Percentiles rank a stretch among this genome's conserved stretches.
Evolutionary conservation across 1,140 invertebrate genomes (phyloP).

Genomic region (Solenopsis invicta): DNA sequence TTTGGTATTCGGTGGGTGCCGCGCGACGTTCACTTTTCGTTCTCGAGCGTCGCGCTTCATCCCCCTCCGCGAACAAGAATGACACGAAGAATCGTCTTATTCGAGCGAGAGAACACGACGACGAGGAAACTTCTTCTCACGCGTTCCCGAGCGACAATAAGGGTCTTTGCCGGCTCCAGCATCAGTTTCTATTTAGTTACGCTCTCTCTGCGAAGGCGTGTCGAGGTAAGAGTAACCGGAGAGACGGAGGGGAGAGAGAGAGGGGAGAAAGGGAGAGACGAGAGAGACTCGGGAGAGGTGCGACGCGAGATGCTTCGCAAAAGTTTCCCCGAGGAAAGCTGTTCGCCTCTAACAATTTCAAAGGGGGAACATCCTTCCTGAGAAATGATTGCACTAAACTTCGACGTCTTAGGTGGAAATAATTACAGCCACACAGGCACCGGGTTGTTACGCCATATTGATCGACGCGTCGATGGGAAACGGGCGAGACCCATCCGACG

Average conservation of each 20-base stretch:
- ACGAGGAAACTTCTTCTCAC: slow-evolving; percentile 78
- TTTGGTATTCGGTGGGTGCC: slow-evolving; percentile 81
- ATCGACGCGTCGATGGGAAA: slow-evolving; percentile 53
- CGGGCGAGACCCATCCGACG: slow-evolving; percentile 18
- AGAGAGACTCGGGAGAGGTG: slow-evolving; percentile 15
- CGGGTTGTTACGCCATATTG: slow-evolving; percentile 64
- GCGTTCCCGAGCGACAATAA: slow-evolving; percentile 80
- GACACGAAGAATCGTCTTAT: slow-evolving; percentile 85
- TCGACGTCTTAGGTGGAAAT: slow-evolving; percentile 76
- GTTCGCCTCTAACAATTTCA: slow-evolving; percentile 76
- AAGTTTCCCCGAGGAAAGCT: slow-evolving; percentile 74
- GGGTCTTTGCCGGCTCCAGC: slow-evolving; percentile 76
- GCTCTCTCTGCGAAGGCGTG: slow-evolving; percentile 73
- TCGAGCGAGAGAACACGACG: slow-evolving; percentile 77
- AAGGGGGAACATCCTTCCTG: slow-evolving; percentile 76
- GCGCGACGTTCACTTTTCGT: slow-evolving; percentile 81
- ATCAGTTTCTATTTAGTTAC: slow-evolving; percentile 83
- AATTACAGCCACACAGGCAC: slow-evolving; percentile 74
- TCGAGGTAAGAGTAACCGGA: slow-evolving; percentile 78
- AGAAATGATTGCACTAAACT: slow-evolving; percentile 77
- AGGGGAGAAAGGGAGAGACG: neutral
- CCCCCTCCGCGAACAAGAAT: slow-evolving; percentile 69
- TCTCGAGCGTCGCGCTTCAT: slow-evolving; percentile 40
- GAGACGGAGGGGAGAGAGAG: slow-evolving; percentile 6
- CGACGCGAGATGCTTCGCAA: slow-evolving; percentile 72